Evolutionary conservation across 2,797 vertebrate species (phyloP), one percentile per base, ranked within the genome.

Genomic region (Hipposideros larvatus): DNA sequence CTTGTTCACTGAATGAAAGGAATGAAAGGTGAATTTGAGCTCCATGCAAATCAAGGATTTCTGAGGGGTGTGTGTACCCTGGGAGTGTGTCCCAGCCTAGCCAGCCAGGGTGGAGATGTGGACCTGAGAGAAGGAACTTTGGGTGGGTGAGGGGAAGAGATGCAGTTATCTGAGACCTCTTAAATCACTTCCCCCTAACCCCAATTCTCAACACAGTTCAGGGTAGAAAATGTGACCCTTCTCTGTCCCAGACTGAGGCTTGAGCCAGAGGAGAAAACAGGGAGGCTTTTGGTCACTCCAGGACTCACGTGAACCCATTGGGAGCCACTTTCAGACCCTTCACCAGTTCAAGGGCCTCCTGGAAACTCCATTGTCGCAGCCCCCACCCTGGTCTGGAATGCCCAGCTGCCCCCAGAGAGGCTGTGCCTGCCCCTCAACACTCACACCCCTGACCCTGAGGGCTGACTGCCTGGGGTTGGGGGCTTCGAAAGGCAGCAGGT

Each of bases 261-360:
- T 43, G 34, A 92, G 83, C 55, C 24, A 19, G 14, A 68, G 61
- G 31, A n/a, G 41, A 73, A 74, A 83, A 41, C 51, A 41, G 11
- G 28, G 26, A 53, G 34, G 55, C 15, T 66, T 26, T 34, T 2
- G 13, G 15, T 57, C 65, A 80, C 46, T 87, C 70, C n/a, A 18
- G 59, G 46, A 80, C 6, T 4, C 28, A n/a, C 16, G 1, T 46
- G 68, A 78, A 28, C 9, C 31, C 46, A 63, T 70, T 14, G 28
- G 65, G n/a, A 82, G 80, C 78, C 73, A 86, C 93, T 92, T 48
- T 51, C 71, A 51, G 48, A 77, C 74, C 22, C 31, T 94, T 87
- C 0, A 5, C 34, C 85, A 48, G 46, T 68, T 88, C 18, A 19
- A 91, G 66, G 61, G 34, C 82, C 15, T 73, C 57, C 41, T 37